Base-by-base conservation (phyloP, 1,140 invertebrate genomes). In the Agraylea sexmaculata region DNA sequence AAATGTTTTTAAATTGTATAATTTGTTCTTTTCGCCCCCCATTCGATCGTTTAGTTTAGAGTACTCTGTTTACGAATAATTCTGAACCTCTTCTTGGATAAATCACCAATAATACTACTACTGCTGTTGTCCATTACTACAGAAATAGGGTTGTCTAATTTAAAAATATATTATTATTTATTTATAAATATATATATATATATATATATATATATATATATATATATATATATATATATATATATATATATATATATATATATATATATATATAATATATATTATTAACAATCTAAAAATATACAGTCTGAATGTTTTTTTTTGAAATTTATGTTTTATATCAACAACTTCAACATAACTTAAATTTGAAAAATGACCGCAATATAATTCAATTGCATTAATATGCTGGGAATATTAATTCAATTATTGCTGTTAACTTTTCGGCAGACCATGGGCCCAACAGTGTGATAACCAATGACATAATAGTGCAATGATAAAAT, bases 91-190 rank as follows among this genome's bases (percentile, higher is more conserved):
- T 27, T 27, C 8, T 27, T n/a, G 8, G 25, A 10, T 27, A 27
- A 27, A 27, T 27, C 25, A 27, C 8, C 25, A 27, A 27, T n/a
- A 27, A 27, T 27, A 27, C n/a, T 27, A 27, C 25, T 27, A 55
- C 40, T 61, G 59, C 29, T 55, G 51, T 29, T 58, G 51, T 8
- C 56, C 30, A 46, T 56, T 51, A 16, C 27, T 36, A 11, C 56
- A 57, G 27, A 54, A 51, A n/a, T n/a, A n/a, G n/a, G n/a, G n/a
- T n/a, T n/a, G n/a, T n/a, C n/a, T n/a, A n/a, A n/a, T n/a, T n/a
- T n/a, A n/a, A n/a, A n/a, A n/a, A n/a, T n/a, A n/a, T n/a, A n/a
- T n/a, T n/a, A n/a, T n/a, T n/a, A n/a, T n/a, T n/a, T n/a, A n/a
- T n/a, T n/a, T n/a, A n/a, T 12, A 25, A 8, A 25, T 25, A 25